These are phyloP conservation scores for Rhaphigaster nebulosa DNA, from an alignment of 2,888 invertebrate species.

Conservation along the genomic window DNA sequence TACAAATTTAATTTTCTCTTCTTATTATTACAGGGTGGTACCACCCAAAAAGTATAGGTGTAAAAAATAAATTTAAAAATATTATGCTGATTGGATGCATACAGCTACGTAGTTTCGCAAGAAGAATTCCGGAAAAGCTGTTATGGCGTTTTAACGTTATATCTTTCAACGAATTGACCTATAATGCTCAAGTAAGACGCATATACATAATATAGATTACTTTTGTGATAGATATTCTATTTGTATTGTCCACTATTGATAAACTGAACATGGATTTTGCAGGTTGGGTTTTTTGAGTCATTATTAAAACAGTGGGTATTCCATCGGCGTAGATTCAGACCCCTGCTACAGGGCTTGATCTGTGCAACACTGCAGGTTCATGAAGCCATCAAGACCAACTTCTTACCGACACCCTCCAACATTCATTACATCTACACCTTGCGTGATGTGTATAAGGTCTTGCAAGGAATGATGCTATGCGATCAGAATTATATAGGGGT, in stretches of 20 bases:
- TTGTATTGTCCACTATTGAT: background rate
- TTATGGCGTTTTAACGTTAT: conserved; percentile 12
- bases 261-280: background rate
- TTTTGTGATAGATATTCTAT: background rate
- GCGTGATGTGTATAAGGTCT: conserved; percentile 2
- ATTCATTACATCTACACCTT: conserved; percentile 10
- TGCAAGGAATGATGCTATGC: background rate
- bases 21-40: background rate
- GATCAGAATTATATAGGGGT: background rate
- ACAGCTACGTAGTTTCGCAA: background rate
- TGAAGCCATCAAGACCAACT: background rate
- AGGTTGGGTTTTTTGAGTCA: background rate
- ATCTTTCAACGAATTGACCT: background rate
- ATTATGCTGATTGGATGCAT: conserved; percentile 1
- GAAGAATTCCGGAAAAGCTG: background rate
- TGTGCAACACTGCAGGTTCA: background rate
- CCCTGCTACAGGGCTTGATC: background rate
- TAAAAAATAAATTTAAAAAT: background rate
- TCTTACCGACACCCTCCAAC: background rate
- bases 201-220: background rate
- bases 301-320: background rate
- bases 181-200: background rate
- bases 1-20: background rate
- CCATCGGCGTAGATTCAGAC: background rate
- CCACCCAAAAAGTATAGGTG: background rate